Conservation (phyloP, 2,797 vertebrate species). For the Gadopsis bispinosus region DNA sequence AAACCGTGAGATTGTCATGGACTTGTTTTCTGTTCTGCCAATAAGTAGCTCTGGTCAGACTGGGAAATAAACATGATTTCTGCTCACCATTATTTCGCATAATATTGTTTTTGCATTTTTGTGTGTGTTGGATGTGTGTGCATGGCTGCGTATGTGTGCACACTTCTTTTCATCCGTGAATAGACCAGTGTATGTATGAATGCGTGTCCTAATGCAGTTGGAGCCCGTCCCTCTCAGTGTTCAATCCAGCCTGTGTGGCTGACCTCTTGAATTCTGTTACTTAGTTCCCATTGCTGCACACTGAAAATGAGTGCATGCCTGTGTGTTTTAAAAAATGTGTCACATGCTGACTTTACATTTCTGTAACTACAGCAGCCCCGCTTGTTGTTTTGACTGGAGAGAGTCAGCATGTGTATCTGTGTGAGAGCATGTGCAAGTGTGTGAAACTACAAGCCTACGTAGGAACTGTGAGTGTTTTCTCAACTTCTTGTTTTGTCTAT, state of each 20-base stretch:
- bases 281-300: constrained; percentile 45
- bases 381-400: constrained; percentile 71
- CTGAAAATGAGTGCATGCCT: constrained; percentile 17
- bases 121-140: neutral
- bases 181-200: constrained; percentile 19
- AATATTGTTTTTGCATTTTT: constrained; percentile 26
- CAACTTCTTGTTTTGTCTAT: constrained; percentile 76
- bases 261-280: constrained; percentile 63
- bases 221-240: constrained; percentile 28
- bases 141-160: neutral
- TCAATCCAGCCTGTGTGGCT: constrained; percentile 67
- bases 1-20: neutral
- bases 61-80: constrained; percentile 9
- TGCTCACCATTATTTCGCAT: constrained; percentile 16
- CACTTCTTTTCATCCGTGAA: constrained; percentile 41
- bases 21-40: neutral
- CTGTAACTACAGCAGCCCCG: constrained; percentile 46
- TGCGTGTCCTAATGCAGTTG: constrained; percentile 53
- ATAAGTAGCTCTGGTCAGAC: neutral
- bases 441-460: constrained; percentile 53
- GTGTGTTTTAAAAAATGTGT: constrained; percentile 40
- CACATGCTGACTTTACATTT: constrained; percentile 57
- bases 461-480: constrained; percentile 55
- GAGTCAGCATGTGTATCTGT: constrained; percentile 33
- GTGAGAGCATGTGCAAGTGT: constrained; percentile 37